These are phyloP conservation scores for Urocolius indicus DNA, from an alignment of 2,113 vertebrate species.

Conservation along the genomic window DNA sequence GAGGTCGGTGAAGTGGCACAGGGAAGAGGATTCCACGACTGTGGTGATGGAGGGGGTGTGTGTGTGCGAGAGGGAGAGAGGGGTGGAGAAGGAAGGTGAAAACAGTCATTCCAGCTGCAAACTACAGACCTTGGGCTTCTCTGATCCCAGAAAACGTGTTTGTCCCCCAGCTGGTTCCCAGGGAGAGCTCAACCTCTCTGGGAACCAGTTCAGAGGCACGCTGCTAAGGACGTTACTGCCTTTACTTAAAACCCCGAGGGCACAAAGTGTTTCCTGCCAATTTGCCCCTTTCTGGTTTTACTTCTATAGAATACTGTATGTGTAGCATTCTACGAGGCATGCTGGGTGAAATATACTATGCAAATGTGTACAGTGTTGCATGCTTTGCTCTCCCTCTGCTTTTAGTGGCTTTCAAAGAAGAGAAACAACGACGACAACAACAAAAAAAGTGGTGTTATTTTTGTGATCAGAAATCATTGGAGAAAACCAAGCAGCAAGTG, in stretches of 20 bases:
- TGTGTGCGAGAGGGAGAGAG: not conserved
- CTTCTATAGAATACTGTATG: slow-evolving; percentile 75
- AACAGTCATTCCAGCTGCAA: not conserved
- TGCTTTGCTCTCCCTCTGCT: slow-evolving; percentile 86
- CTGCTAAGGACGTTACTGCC: slow-evolving; percentile 8
- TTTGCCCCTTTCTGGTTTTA: slow-evolving; percentile 70
- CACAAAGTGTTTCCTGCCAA: slow-evolving; percentile 63
- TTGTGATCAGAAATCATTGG: slow-evolving; percentile 82
- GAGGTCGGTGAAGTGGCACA: accelerated
- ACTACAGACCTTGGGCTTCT: slow-evolving; percentile 44
- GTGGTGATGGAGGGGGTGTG: too few relatives aligned
- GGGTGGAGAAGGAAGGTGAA: not conserved
- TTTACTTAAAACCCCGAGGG: slow-evolving; percentile 32
- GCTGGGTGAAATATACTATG: slow-evolving; percentile 90
- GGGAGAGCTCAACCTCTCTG: not conserved
- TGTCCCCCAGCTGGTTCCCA: not conserved
- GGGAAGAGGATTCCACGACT: too few relatives aligned
- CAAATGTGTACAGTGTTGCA: slow-evolving; percentile 91
- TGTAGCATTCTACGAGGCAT: slow-evolving; percentile 86
- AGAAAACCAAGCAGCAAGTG: slow-evolving; percentile 78
- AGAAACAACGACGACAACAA: slow-evolving; percentile 52
- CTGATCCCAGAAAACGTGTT: not conserved
- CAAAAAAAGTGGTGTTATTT: slow-evolving; percentile 82
- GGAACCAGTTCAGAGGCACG: not conserved
- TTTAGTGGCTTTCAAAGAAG: slow-evolving; percentile 82